These are phyloP conservation scores for Kuschelorhynchus macadamiae DNA, from an alignment of 2,888 invertebrate genomes.

Conservation along the genomic window DNA sequence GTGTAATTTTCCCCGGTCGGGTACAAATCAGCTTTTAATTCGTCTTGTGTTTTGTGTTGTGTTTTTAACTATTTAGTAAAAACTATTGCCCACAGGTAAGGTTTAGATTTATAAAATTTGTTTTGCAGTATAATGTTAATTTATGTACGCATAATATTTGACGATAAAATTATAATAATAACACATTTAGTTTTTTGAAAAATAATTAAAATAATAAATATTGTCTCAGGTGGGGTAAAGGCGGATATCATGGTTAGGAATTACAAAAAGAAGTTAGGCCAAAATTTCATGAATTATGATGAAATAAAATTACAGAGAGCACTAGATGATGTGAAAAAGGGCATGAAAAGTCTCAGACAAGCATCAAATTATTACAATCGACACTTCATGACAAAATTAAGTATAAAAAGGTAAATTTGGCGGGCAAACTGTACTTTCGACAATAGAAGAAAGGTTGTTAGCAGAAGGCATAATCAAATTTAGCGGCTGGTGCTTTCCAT, in stretches of 20 bases:
- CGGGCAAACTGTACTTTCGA: too few species aligned
- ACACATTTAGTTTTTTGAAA: too few species aligned
- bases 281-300: slow-evolving; percentile 17
- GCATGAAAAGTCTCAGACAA: too few species aligned
- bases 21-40: background rate
- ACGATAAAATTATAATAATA: background rate
- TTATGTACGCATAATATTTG: background rate
- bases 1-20: background rate
- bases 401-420: too few species aligned
- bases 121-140: background rate
- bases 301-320: slow-evolving; percentile 7
- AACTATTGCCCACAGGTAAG: slow-evolving; percentile 3
- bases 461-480: too few species aligned
- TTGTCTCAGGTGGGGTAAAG: slow-evolving; percentile 5
- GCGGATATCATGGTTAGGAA: slow-evolving; percentile 24
- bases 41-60: background rate
- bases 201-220: too few species aligned
- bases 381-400: too few species aligned
- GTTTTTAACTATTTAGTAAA: background rate
- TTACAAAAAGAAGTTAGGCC: slow-evolving; percentile 19
- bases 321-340: too few species aligned
- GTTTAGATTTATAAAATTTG: too few species aligned
- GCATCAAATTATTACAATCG: too few species aligned
- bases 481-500: too few species aligned
- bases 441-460: too few species aligned